These are phyloP conservation scores for Eretmodus cyanostictus DNA, from an alignment of 2,113 vertebrate genomes.

Conservation along the genomic window DNA sequence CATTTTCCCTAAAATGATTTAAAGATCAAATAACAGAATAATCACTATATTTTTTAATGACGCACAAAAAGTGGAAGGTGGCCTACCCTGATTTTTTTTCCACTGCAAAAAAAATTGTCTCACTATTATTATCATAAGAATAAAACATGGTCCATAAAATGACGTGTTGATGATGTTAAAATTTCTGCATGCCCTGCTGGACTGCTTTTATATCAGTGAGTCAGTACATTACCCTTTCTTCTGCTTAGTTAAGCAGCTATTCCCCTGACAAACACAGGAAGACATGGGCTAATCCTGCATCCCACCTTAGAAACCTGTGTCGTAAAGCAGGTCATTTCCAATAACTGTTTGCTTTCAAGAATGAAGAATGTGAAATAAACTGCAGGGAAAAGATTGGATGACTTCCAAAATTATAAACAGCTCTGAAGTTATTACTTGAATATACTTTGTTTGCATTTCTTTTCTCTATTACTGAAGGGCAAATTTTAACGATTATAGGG, in stretches of 20 bases:
- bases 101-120: background rate
- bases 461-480: background rate
- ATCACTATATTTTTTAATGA: background rate
- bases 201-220: background rate
- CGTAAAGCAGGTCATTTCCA: background rate
- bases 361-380: background rate
- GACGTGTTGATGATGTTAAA: background rate
- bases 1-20: background rate
- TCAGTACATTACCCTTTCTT: background rate
- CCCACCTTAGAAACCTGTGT: background rate
- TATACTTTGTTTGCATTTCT: background rate
- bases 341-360: background rate
- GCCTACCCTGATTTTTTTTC: background rate
- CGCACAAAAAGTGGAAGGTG: background rate
- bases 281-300: background rate
- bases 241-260: background rate
- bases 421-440: background rate
- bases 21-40: background rate
- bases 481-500: background rate
- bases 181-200: background rate
- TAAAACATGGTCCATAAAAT: background rate
- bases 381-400: background rate
- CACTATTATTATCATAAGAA: background rate
- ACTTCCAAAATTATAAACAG: background rate
- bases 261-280: background rate